Conservation (phyloP, 2,113 vertebrate species). For the Sorex araneus region DNA sequence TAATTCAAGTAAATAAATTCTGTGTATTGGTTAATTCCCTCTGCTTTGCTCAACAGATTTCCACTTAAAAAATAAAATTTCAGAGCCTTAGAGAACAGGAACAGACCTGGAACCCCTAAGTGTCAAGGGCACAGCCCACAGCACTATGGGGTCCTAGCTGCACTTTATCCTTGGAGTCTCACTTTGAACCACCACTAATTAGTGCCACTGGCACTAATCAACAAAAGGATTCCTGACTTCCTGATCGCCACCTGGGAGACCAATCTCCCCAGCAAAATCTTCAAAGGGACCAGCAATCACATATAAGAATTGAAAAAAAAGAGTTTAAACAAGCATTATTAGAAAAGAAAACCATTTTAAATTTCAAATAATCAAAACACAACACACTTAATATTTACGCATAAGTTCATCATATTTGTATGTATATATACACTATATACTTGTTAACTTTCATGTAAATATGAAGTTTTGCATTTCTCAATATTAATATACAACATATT, state of each 20-base stretch:
- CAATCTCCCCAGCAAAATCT: neutral
- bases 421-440: neutral
- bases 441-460: neutral
- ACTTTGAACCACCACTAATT: no score
- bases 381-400: neutral
- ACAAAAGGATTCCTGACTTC: no score
- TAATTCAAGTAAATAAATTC: constrained; percentile 30
- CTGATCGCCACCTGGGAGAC: no score
- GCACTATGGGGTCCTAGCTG: no score
- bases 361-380: constrained; percentile 30
- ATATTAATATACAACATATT: neutral
- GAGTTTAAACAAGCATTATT: neutral
- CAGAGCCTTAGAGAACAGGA: no score
- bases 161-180: no score
- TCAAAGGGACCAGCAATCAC: neutral
- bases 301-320: constrained; percentile 10
- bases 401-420: neutral
- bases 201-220: no score
- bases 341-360: neutral
- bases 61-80: neutral
- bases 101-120: no score
- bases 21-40: neutral
- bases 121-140: no score
- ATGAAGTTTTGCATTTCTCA: neutral
- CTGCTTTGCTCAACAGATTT: constrained; percentile 23